These are phyloP conservation scores for Cyclina sinensis DNA, from an alignment of 1,140 invertebrate genomes.

Conservation along the genomic window DNA sequence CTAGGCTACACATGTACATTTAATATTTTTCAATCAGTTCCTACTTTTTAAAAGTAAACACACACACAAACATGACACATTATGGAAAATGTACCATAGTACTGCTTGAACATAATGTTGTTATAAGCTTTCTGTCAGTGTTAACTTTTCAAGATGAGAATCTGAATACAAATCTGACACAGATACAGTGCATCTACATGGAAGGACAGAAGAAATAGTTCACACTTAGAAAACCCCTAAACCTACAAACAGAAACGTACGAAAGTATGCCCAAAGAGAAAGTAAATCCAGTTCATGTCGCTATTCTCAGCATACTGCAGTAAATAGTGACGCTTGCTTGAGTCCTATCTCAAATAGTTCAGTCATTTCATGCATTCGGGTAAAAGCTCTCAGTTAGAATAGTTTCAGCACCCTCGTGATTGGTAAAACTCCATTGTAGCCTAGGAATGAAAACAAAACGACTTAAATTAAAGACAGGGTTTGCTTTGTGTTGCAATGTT, in stretches of 20 bases:
- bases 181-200: too few relatives aligned
- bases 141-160: too few relatives aligned
- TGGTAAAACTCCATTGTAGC: slow-evolving; percentile 29
- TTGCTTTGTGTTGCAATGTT: too few relatives aligned
- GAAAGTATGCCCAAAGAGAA: slow-evolving; percentile 5
- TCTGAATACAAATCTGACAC: too few relatives aligned
- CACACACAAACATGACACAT: too few relatives aligned
- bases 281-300: not conserved
- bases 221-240: not conserved
- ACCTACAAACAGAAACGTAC: not conserved
- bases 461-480: not conserved
- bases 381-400: slow-evolving; percentile 37
- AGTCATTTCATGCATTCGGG: not conserved
- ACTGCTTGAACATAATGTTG: too few relatives aligned
- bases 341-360: not conserved
- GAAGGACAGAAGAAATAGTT: too few relatives aligned
- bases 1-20: too few relatives aligned
- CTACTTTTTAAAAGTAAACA: too few relatives aligned
- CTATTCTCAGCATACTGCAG: not conserved
- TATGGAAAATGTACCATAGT: too few relatives aligned
- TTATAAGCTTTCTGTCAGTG: too few relatives aligned
- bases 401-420: not conserved
- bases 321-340: not conserved
- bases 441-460: slow-evolving; percentile 16
- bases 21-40: too few relatives aligned